Conservation (phyloP, 2,888 invertebrate species). For the Oscheius sp. region DNA sequence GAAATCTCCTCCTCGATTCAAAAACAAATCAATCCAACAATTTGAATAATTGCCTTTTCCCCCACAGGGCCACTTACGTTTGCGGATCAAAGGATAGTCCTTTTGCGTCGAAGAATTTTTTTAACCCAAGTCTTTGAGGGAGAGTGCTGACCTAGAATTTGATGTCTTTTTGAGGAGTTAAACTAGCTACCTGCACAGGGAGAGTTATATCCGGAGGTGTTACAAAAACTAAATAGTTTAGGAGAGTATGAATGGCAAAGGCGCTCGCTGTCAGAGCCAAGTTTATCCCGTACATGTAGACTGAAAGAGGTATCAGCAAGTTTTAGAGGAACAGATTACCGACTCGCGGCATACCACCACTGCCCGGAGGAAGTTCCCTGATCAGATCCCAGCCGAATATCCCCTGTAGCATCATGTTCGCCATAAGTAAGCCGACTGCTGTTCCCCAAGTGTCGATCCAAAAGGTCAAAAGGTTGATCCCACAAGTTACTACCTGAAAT, state of each 20-base stretch:
- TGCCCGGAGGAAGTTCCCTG: constrained; percentile 67
- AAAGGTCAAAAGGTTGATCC: constrained; percentile 60
- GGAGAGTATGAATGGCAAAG: constrained; percentile 43
- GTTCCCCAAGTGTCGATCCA: constrained; percentile 61
- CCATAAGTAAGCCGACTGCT: constrained; percentile 48
- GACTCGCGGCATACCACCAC: constrained; percentile 66
- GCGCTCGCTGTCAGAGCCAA: constrained; percentile 44
- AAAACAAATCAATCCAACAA: neutral
- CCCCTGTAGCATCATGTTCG: constrained; percentile 63
- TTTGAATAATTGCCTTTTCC: constrained; percentile 4
- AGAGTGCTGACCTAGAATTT: constrained; percentile 13
- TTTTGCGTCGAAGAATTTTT: constrained; percentile 47
- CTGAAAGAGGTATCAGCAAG: constrained; percentile 33
- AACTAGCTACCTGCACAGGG: constrained; percentile 41
- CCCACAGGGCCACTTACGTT: constrained; percentile 47
- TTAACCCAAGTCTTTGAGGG: neutral
- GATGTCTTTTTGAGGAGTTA: neutral
- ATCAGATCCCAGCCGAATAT: constrained; percentile 66
- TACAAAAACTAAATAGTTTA: constrained; percentile 34
- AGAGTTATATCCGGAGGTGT: constrained; percentile 51
- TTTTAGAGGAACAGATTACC: constrained; percentile 38
- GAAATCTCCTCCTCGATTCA: neutral
- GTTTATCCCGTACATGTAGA: constrained; percentile 47
- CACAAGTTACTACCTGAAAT: constrained; percentile 60
- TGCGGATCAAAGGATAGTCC: constrained; percentile 70